These are phyloP conservation scores for Papilio protenor DNA, from an alignment of 2,888 invertebrate species.

Conservation along the genomic window DNA sequence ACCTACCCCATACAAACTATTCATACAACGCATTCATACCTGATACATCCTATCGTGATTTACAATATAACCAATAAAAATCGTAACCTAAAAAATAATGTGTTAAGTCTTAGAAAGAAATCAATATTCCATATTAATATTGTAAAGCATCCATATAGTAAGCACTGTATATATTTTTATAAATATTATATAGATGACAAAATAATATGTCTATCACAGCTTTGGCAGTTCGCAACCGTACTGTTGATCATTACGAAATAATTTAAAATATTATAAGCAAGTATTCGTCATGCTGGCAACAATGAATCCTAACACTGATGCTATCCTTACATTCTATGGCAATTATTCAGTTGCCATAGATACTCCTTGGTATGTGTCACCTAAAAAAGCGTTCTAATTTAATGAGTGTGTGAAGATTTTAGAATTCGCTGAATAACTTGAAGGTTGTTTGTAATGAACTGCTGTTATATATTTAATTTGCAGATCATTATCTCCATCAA, in stretches of 20 bases:
- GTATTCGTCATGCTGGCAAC: too few species aligned
- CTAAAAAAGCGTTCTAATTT: neutral
- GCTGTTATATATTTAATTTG: neutral
- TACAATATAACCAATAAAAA: neutral
- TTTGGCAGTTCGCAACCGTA: neutral
- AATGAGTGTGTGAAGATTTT: neutral
- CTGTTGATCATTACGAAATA: too few species aligned
- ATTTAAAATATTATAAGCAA: too few species aligned
- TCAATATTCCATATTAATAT: neutral
- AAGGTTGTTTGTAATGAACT: neutral
- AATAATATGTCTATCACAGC: neutral
- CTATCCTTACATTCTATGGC: too few species aligned
- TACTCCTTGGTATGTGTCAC: neutral
- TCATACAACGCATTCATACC: neutral
- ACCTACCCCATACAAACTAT: constrained; percentile 58
- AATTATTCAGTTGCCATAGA: neutral
- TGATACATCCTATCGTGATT: neutral
- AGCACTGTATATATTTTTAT: neutral
- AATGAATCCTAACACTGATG: neutral
- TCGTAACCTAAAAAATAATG: neutral
- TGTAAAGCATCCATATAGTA: neutral
- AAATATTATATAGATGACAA: too few species aligned
- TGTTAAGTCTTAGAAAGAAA: neutral
- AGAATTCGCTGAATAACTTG: neutral
- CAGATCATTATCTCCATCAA: neutral